Evolutionary conservation across 2,797 vertebrate species (phyloP), one percentile per base, ranked within the genome.

Genomic region (Sebastes iracundus): DNA sequence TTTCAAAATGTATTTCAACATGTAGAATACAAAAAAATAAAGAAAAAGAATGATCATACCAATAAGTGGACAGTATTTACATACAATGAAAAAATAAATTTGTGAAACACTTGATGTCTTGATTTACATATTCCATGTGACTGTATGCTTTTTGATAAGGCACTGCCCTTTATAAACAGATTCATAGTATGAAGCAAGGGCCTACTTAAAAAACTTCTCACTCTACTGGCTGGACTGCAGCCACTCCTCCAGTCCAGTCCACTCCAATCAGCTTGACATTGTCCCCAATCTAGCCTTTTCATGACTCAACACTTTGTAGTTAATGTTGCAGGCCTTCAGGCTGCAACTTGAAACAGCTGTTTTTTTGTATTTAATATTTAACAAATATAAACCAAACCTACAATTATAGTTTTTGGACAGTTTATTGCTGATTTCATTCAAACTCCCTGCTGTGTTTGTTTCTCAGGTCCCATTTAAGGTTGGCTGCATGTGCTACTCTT

Each of bases 381-480:
- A 30, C 6, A 55, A 35, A 52, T 42, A 3, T 23, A 25, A 58
- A 12, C n/a, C 0, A 81, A 65, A 82, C 2, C 2, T 27, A 6
- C 6, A 25, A 5, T 35, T 60, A 20, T 25, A 7, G 7, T 11
- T 59, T 65, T 23, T 12, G 14, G 5, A 22, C 4, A 18, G 11
- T 64, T 10, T 12, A 38, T 60, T 70, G 8, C 27, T 82, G 42
- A 69, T 23, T 61, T 71, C 25, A 80, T 59, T 72, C 18, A 81
- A 7, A 62, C 13, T n/a, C 22, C 11, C n/a, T 55, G 18, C 14
- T 83, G 8, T 69, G 6, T 56, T 58, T 91, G 16, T 71, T 67
- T 72, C 76, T 77, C 83, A 97, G 97, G 90, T 96, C 28, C 92
- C 93, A 65, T 86, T 94, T 52, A 92, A 90, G 71, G 58, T 91